phyloP scores from a whole-genome alignment of 2,888 invertebrate species.

The Euplexia lucipara region DNA sequence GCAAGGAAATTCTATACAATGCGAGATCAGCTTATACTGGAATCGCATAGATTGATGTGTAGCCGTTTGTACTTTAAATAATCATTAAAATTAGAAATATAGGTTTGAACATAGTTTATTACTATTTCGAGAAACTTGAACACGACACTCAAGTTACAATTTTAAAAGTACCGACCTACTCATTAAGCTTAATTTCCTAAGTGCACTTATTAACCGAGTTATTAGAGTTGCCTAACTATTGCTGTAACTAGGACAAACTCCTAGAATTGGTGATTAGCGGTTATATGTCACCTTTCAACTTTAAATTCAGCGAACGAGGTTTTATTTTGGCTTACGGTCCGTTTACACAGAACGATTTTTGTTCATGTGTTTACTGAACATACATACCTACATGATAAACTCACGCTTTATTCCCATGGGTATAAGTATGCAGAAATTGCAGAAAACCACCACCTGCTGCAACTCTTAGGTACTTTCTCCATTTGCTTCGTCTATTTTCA shows the following conservation, averaged over 20 bases:
- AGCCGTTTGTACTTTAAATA: too few relatives aligned
- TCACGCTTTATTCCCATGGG: too few relatives aligned
- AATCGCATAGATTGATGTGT: too few relatives aligned
- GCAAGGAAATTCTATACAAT: too few relatives aligned
- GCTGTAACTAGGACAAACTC: constrained; percentile 14
- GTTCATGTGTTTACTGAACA: too few relatives aligned
- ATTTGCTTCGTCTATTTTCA: too few relatives aligned
- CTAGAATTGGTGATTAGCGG: not conserved
- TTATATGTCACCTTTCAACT: constrained; percentile 28
- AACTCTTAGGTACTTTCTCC: too few relatives aligned
- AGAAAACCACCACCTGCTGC: too few relatives aligned
- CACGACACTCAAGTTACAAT: not conserved
- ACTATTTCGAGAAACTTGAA: not conserved
- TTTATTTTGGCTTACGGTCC: not conserved
- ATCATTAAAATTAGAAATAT: not conserved
- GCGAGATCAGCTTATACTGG: too few relatives aligned
- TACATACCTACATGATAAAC: too few relatives aligned
- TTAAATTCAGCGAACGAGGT: constrained; percentile 18
- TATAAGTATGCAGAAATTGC: too few relatives aligned
- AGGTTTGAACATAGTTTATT: not conserved
- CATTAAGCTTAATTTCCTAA: constrained; percentile 17
- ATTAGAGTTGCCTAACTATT: constrained; percentile 6
- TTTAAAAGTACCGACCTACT: not conserved
- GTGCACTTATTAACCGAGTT: constrained; percentile 1
- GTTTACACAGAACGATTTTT: constrained; percentile 25